Percentiles rank a stretch among this genome's conserved stretches.
These are phyloP conservation scores for Acanthococcus lagerstroemiae DNA, from an alignment of 2,888 invertebrate species.

Conservation along the genomic window DNA sequence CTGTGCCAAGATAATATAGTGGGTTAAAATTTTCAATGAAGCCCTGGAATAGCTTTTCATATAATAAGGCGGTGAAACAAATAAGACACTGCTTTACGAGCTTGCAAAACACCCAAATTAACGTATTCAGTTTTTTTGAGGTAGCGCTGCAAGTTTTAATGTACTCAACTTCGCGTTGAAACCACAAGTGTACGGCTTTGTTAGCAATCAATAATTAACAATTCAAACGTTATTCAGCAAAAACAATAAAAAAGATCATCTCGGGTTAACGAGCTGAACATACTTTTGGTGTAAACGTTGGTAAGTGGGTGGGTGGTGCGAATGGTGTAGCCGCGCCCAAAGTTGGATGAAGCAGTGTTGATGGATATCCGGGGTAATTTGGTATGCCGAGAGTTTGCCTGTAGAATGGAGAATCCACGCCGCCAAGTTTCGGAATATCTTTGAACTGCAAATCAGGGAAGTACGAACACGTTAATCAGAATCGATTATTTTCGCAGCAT, in stretches of 20 bases:
- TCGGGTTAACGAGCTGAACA: neutral
- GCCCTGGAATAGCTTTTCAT: no score
- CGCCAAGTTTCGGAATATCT: constrained; percentile 75
- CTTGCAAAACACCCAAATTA: no score
- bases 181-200: constrained; percentile 4
- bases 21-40: no score
- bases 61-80: no score
- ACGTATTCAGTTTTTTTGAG: no score
- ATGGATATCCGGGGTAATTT: constrained; percentile 66
- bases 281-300: constrained; percentile 83
- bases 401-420: constrained; percentile 67
- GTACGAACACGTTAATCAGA: constrained; percentile 3
- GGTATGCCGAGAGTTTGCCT: constrained; percentile 63
- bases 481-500: neutral
- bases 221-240: constrained; percentile 6
- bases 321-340: constrained; percentile 71
- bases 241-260: constrained; percentile 13
- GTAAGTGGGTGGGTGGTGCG: constrained; percentile 75
- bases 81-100: no score
- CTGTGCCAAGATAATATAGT: no score
- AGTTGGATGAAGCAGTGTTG: constrained; percentile 68
- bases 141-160: no score
- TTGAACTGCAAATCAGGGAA: constrained; percentile 55
- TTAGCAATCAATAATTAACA: constrained; percentile 31
- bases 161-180: no score